A percentile compares a stretch with the other conserved stretches of the same genome.
These are phyloP conservation scores for Anhinga rufa DNA, from an alignment of 2,113 vertebrate species.

Conservation along the genomic window DNA sequence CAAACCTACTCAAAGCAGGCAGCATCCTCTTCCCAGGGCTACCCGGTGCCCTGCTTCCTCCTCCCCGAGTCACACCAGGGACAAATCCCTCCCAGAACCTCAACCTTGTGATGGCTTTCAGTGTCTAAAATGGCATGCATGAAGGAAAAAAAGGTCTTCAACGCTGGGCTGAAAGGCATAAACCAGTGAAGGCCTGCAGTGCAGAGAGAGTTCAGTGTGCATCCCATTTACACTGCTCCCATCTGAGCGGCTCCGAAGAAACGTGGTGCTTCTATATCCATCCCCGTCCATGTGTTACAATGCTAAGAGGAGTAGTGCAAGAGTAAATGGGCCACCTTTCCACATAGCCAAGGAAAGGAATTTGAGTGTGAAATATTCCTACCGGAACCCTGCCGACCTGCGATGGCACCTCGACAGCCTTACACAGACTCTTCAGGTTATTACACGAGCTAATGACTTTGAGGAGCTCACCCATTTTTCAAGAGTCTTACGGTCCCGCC, in stretches of 20 bases:
- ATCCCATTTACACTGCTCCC: neutral
- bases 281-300: neutral
- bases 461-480: neutral
- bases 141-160: neutral
- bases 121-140: neutral
- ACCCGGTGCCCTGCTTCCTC: neutral
- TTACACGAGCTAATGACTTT: conserved; percentile 57
- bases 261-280: neutral
- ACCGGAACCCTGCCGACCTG: conserved; percentile 59
- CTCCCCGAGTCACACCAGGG: neutral
- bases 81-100: neutral
- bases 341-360: conserved; percentile 55
- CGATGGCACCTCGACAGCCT: conserved; percentile 72
- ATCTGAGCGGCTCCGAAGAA: fast-evolving
- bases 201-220: neutral
- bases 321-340: conserved; percentile 38
- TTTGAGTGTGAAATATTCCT: conserved; percentile 54
- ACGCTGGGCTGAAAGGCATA: neutral
- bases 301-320: conserved; percentile 27
- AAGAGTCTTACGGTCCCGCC: neutral
- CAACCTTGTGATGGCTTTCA: neutral
- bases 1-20: neutral
- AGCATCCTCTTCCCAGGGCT: neutral
- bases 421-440: conserved; percentile 74
- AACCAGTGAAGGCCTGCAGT: neutral